Conservation (phyloP, 2,113 vertebrate genomes). For the Copsychus sechellarum region DNA sequence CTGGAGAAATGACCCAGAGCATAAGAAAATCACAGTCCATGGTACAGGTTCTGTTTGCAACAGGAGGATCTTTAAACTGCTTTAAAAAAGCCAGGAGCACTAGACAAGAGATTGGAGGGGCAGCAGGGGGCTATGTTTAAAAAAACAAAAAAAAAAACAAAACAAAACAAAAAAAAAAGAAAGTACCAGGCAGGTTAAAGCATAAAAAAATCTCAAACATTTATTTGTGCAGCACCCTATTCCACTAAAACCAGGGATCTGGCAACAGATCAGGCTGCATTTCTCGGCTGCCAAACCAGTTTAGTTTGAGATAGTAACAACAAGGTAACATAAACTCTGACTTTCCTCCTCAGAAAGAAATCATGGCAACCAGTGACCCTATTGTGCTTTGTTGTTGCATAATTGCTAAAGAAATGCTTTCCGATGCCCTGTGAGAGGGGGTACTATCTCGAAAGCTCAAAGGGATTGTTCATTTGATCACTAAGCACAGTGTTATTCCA, state of each 20-base stretch:
- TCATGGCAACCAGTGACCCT: neutral
- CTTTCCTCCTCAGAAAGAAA: slow-evolving; percentile 6
- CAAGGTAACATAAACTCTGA: slow-evolving; percentile 49
- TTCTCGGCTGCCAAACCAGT: neutral
- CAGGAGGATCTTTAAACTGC: neutral
- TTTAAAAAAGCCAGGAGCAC: neutral
- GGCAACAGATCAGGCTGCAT: neutral
- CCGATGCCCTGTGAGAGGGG: slow-evolving; percentile 64
- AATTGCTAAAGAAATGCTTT: slow-evolving; percentile 69
- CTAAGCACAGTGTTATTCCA: slow-evolving; percentile 65
- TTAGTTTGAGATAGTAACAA: neutral
- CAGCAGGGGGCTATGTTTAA: fast-evolving
- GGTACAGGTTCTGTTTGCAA: neutral
- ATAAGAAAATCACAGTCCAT: fast-evolving
- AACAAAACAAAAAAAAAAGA: neutral
- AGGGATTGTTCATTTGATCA: slow-evolving; percentile 70
- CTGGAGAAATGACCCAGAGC: neutral
- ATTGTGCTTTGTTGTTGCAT: slow-evolving; percentile 69
- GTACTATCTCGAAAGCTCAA: slow-evolving; percentile 70
- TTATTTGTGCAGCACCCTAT: neutral
- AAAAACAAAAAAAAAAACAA: neutral
- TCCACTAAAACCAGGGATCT: neutral
- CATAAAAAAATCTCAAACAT: neutral
- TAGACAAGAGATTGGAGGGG: neutral
- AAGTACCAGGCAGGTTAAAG: neutral